Conservation (phyloP, 2,113 vertebrate genomes). For the Protobothrops mucrosquamatus region DNA sequence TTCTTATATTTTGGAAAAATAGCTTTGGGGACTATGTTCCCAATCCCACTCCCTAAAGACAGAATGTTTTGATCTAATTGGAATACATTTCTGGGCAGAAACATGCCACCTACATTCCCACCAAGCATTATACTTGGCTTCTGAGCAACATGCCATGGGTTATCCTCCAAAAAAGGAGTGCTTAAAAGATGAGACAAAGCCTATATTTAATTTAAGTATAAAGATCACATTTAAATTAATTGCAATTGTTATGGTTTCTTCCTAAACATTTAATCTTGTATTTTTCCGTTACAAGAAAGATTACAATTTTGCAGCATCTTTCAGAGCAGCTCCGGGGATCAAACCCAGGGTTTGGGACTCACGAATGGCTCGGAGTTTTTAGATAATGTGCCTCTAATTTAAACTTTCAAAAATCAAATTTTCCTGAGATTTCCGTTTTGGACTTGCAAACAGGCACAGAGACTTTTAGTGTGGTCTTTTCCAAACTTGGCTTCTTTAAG, state of each 20-base stretch:
- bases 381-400: neutral
- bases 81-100: neutral
- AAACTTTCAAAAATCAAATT: neutral
- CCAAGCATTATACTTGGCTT: neutral
- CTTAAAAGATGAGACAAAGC: neutral
- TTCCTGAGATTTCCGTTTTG: neutral
- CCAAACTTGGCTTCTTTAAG: neutral
- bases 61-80: neutral
- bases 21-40: neutral
- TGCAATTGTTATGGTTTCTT: neutral
- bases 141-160: neutral
- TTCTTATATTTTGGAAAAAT: neutral
- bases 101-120: neutral
- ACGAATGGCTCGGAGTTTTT: neutral
- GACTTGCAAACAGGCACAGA: neutral
- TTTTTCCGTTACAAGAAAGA: neutral
- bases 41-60: too few species aligned
- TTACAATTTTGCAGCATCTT: neutral
- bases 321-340: neutral
- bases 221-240: neutral
- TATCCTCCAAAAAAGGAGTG: neutral
- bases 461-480: neutral
- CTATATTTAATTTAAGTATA: neutral
- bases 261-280: neutral
- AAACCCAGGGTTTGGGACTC: neutral